These are phyloP conservation scores for Cacatua alba DNA, from an alignment of 2,113 vertebrate genomes.

Conservation along the genomic window DNA sequence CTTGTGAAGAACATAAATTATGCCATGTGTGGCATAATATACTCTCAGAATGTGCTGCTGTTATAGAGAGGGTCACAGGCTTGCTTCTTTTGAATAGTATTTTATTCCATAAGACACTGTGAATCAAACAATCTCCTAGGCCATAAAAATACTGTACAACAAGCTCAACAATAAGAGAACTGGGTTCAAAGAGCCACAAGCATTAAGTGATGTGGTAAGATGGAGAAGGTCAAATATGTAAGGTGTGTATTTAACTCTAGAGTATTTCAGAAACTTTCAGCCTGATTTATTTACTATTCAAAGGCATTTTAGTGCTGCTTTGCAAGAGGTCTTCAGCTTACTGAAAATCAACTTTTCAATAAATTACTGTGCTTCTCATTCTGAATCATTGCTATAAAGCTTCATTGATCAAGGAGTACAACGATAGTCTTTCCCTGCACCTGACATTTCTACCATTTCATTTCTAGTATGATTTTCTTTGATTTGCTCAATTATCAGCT, in stretches of 20 bases:
- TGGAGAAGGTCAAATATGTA: neutral
- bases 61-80: neutral
- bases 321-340: neutral
- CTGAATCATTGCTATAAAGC: neutral
- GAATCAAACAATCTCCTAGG: neutral
- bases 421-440: neutral
- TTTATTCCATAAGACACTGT: neutral
- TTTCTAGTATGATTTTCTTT: slow-evolving; percentile 30
- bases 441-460: slow-evolving; percentile 14
- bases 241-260: neutral
- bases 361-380: neutral
- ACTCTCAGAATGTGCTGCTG: neutral
- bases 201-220: neutral
- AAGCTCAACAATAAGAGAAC: neutral
- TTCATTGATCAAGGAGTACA: neutral
- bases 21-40: neutral
- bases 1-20: neutral
- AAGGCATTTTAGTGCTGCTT: neutral
- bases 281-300: neutral
- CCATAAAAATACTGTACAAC: neutral
- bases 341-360: neutral
- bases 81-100: slow-evolving; percentile 2
- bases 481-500: neutral
- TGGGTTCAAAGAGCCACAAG: neutral
- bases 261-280: neutral